Conservation (phyloP, 2,797 vertebrate genomes). For the Sparus aurata region DNA sequence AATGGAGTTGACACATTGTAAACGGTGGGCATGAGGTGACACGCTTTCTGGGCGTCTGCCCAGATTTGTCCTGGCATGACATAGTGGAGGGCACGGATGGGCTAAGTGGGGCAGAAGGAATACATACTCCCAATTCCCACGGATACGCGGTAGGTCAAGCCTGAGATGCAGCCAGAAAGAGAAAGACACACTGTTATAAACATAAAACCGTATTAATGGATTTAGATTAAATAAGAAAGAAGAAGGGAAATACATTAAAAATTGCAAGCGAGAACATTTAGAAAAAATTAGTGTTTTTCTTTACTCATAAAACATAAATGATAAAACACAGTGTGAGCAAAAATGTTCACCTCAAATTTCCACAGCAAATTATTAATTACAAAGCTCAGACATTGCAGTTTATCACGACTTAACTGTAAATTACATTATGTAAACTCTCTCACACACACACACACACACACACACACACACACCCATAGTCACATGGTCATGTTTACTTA, state of each 20-base stretch:
- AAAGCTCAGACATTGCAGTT: not conserved
- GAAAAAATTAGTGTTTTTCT: not conserved
- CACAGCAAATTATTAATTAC: not conserved
- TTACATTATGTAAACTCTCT: not conserved
- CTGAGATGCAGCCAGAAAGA: conserved; percentile 87
- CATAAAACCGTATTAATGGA: conserved; percentile 30
- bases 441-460: not conserved
- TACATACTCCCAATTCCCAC: conserved; percentile 98
- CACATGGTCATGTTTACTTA: conserved; percentile 30
- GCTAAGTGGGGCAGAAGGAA: conserved; percentile 83
- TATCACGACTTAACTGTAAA: no score
- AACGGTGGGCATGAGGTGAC: conserved; percentile 75
- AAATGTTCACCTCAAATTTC: not conserved
- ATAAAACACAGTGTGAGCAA: not conserved
- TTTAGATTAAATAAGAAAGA: conserved; percentile 6
- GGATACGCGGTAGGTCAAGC: conserved; percentile 96
- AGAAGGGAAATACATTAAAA: not conserved
- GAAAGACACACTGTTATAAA: conserved; percentile 64
- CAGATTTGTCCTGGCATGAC: conserved; percentile 80
- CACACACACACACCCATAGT: conserved; percentile 3
- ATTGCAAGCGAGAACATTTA: not conserved
- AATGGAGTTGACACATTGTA: conserved; percentile 68
- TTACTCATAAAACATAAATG: not conserved
- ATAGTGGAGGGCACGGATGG: conserved; percentile 73
- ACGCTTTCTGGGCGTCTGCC: conserved; percentile 74